These are phyloP conservation scores for Oxyura jamaicensis DNA, from an alignment of 2,113 vertebrate species.

Conservation along the genomic window DNA sequence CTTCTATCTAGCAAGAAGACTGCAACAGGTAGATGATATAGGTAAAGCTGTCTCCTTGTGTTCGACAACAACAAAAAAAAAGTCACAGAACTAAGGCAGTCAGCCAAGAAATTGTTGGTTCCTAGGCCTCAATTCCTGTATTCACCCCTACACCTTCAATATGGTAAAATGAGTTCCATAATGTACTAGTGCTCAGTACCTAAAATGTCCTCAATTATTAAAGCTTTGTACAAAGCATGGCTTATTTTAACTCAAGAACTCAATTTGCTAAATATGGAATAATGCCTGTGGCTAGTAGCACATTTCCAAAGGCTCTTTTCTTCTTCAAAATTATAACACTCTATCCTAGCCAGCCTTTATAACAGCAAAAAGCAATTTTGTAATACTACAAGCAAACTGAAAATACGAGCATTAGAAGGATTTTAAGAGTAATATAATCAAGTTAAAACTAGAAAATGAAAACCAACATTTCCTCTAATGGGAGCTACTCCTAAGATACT, in stretches of 20 bases:
- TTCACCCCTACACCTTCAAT: not conserved
- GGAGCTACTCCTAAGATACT: not conserved
- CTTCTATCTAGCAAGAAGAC: not conserved
- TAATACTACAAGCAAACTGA: not conserved
- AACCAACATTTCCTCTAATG: not conserved
- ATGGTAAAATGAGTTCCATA: not conserved
- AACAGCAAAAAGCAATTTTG: not conserved
- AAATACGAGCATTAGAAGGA: not conserved
- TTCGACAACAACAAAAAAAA: not conserved
- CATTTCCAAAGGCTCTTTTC: not conserved
- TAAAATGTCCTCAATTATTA: not conserved
- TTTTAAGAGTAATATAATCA: not conserved
- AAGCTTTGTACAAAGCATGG: not conserved
- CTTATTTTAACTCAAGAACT: not conserved
- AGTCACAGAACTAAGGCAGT: not conserved
- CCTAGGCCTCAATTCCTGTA: not conserved
- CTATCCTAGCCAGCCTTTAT: not conserved
- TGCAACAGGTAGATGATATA: not conserved
- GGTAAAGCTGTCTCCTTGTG: not conserved
- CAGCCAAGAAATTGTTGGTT: not conserved
- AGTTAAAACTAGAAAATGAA: constrained; percentile 9
- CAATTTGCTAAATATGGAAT: not conserved
- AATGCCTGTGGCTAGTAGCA: not conserved
- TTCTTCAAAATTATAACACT: not conserved
- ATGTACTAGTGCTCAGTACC: not conserved